Conservation (phyloP, 2,888 invertebrate genomes). For the Leptopilina drosophilae region DNA sequence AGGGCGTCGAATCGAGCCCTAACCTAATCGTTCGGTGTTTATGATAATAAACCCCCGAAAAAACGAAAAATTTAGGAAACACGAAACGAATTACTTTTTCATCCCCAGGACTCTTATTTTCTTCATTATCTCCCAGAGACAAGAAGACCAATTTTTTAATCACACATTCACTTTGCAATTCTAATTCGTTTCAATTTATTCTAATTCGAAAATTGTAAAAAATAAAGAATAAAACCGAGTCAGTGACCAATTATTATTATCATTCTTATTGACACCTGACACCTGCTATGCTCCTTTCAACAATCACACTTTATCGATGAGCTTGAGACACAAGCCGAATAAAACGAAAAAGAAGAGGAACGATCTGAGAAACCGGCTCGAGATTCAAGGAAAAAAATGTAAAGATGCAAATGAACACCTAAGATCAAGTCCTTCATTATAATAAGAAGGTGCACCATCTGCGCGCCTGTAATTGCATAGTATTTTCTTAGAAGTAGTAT, state of each 20-base stretch:
- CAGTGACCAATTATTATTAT: conserved; percentile 33
- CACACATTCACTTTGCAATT: neutral
- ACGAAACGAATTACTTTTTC: conserved; percentile 35
- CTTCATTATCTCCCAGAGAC: conserved; percentile 14
- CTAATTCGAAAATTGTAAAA: neutral
- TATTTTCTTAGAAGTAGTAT: neutral
- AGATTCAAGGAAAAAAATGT: neutral
- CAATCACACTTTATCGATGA: conserved; percentile 13
- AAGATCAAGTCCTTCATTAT: conserved; percentile 8
- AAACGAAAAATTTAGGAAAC: conserved; percentile 28
- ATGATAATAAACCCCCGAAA: conserved; percentile 22
- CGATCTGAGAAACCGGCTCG: neutral
- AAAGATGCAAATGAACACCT: conserved; percentile 19
- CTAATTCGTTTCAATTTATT: too few species aligned
- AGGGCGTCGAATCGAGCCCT: conserved; percentile 25
- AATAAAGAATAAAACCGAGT: neutral
- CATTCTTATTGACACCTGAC: conserved; percentile 7
- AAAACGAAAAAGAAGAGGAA: neutral
- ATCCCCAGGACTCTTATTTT: conserved; percentile 32
- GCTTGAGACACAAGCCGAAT: neutral
- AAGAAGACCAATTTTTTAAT: conserved; percentile 12
- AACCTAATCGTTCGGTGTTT: conserved; percentile 37
- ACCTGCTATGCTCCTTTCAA: conserved; percentile 8
- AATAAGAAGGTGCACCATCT: conserved; percentile 23
- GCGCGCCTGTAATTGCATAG: neutral